Base-by-base conservation (phyloP, 2,888 invertebrate species). In the Leucophora obtusa region DNA sequence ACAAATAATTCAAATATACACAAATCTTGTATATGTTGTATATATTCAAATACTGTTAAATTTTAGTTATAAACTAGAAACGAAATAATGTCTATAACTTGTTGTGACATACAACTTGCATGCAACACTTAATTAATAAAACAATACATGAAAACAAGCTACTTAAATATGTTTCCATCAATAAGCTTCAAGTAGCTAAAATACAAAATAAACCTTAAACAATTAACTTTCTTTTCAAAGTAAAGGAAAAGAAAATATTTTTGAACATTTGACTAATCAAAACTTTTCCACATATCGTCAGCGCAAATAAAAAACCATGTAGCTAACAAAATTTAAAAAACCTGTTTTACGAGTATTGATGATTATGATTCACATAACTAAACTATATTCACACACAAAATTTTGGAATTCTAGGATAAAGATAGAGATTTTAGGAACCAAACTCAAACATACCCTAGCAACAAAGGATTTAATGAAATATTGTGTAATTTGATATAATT, bases 121-220 rank as follows among this genome's bases (percentile, higher is more conserved):
- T 77, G 81, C 77, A 70, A 81, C 73, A 81, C 77, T 81, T 81
- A 81, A 81, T 81, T 81, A 81, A 74, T 77, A 74, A 66, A 76
- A 58, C 33, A 70, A 58, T 58, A 53, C 43, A 66, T 15, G n/a
- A 53, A 50, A 63, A 70, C 63, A 70, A 59, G 43, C 21, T 38
- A 51, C 50, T 62, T 75, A 56, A 58, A 24, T 63, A 47, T 47
- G n/a, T 6, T 14, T 11, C 43, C 43, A n/a, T 28, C 6, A 28
- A 38, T 14, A 28, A 28, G 28, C 28, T 28, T 11, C 8, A 38
- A 38, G 11, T 38, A 35, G 1, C n/a, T n/a, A 7, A 43, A 43
- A 47, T 47, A 47, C n/a, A n/a, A n/a, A 14, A 28, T 28, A 28
- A 14, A 47, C 43, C 14, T 38, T 11, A 38, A n/a, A 47, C n/a